phyloP scores from a whole-genome alignment of 2,888 invertebrate genomes.

The Hypomecis punctinalis region DNA sequence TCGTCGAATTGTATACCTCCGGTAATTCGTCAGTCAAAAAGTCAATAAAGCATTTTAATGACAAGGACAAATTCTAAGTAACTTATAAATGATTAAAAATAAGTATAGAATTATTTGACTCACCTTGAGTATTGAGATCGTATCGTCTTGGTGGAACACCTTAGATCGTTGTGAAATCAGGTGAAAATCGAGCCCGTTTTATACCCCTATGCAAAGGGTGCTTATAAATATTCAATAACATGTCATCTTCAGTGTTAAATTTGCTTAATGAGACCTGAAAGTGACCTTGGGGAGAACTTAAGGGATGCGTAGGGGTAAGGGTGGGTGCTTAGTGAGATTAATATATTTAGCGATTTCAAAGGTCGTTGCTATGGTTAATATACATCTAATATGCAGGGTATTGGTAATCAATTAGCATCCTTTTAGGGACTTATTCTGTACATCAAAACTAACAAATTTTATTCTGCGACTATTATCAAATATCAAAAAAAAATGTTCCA shows the following conservation, averaged over 20 bases:
- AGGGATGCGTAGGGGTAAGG: slow-evolving; percentile 1
- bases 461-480: no score
- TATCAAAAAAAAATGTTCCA: no score
- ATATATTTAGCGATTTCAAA: neutral
- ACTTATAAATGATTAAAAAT: no score
- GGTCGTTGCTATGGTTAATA: neutral
- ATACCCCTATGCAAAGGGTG: slow-evolving; percentile 51
- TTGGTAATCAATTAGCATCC: no score
- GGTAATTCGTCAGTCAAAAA: no score
- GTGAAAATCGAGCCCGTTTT: slow-evolving; percentile 51
- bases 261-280: slow-evolving; percentile 40
- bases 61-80: no score
- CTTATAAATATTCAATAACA: slow-evolving; percentile 66
- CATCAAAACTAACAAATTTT: no score
- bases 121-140: slow-evolving; percentile 36
- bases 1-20: no score
- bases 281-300: slow-evolving; percentile 18
- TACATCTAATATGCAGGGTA: no score
- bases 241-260: slow-evolving; percentile 47
- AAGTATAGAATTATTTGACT: slow-evolving; percentile 12
- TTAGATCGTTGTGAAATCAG: slow-evolving; percentile 48
- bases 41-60: no score
- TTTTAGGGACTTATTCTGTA: no score
- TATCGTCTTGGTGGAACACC: slow-evolving; percentile 39
- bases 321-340: neutral